phyloP scores from a whole-genome alignment of 2,888 invertebrate genomes.

The Pocota personata region DNA sequence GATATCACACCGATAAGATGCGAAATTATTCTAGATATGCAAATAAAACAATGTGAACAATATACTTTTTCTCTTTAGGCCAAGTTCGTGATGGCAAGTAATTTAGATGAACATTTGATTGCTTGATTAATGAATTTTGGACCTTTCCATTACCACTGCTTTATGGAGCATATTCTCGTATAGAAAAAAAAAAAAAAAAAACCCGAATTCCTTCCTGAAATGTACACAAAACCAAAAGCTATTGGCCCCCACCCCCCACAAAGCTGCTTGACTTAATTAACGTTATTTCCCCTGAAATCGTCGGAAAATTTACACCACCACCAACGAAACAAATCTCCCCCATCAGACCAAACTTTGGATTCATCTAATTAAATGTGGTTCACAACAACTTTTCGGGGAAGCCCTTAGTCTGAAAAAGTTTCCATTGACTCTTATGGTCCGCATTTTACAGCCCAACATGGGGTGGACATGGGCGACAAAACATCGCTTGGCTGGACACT shows the following conservation, averaged over 20 bases:
- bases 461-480: constrained; percentile 5
- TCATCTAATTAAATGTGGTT: constrained; percentile 70
- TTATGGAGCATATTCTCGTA: background rate
- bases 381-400: constrained; percentile 28
- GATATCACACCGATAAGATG: constrained; percentile 9
- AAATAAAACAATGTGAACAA: background rate
- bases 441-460: constrained; percentile 33
- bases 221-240: background rate
- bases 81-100: constrained; percentile 33
- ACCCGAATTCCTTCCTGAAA: background rate
- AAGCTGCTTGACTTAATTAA: constrained; percentile 43
- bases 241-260: background rate
- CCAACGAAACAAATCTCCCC: constrained; percentile 4
- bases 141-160: background rate
- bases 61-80: background rate
- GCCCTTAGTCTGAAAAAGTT: constrained; percentile 57
- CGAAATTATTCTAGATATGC: background rate
- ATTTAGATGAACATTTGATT: constrained; percentile 28
- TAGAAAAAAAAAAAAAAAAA: background rate
- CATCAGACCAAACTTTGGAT: constrained; percentile 41
- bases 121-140: constrained; percentile 39
- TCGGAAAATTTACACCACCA: constrained; percentile 30
- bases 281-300: constrained; percentile 20
- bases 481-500: constrained; percentile 59
- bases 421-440: constrained; percentile 51